A percentile compares a stretch with the other conserved stretches of the same genome.
These are phyloP conservation scores for Astropecten irregularis DNA, from an alignment of 53 echinoderm and acorn worm species.

Conservation along the genomic window DNA sequence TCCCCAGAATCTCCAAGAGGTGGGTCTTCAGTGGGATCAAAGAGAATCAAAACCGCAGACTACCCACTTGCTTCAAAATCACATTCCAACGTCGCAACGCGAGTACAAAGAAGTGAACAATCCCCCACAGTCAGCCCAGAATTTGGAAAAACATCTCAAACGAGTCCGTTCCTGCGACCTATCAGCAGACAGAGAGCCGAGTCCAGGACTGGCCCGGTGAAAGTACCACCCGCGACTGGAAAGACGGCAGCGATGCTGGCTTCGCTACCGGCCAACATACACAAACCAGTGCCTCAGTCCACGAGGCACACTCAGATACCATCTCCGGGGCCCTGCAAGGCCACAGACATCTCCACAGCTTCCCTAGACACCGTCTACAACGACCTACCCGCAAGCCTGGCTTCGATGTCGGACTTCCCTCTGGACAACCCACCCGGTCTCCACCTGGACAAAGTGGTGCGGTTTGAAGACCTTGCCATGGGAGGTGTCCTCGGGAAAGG, in stretches of 20 bases:
- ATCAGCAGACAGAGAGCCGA: neutral
- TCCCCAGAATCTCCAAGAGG: neutral
- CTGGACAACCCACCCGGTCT: neutral
- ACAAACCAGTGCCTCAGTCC: conserved; percentile 21
- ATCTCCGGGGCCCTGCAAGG: conserved; percentile 33
- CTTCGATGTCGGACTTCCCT: conserved; percentile 5
- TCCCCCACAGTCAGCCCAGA: neutral
- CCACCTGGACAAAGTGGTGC: conserved; percentile 27
- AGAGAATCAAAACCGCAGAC: neutral
- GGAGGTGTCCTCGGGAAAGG: neutral
- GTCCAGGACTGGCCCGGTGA: conserved; percentile 22
- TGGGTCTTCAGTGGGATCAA: neutral
- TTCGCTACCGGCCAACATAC: neutral
- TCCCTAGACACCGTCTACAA: conserved; percentile 76
- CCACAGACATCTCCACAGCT: conserved; percentile 57
- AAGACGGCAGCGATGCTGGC: conserved; percentile 27
- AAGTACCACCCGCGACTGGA: conserved; percentile 3
- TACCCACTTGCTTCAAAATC: neutral
- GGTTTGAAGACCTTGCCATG: neutral
- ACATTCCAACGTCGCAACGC: conserved; percentile 7
- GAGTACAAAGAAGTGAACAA: neutral
- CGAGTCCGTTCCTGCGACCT: conserved; percentile 13
- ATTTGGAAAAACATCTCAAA: neutral
- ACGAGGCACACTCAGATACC: conserved; percentile 45
- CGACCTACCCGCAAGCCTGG: conserved; percentile 70